Percentiles rank a stretch among this genome's conserved stretches.
phyloP scores from a whole-genome alignment of 2,113 vertebrate species.

The Helogale parvula region DNA sequence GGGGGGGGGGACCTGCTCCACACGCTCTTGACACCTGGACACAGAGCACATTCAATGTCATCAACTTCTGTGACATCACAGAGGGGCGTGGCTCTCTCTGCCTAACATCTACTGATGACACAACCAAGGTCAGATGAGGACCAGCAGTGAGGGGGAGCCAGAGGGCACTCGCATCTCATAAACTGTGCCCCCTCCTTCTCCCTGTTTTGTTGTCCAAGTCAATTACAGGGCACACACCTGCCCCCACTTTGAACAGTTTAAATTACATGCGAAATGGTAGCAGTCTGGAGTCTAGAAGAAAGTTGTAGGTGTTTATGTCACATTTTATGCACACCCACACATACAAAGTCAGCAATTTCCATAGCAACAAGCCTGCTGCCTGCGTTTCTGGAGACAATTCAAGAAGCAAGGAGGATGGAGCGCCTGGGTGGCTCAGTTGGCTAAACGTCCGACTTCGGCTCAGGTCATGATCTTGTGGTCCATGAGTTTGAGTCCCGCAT shows the following conservation, averaged over 20 bases:
- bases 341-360: slow-evolving; percentile 52
- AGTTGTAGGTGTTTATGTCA: slow-evolving; percentile 1
- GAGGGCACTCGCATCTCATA: background rate
- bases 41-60: rapidly evolving
- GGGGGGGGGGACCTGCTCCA: no score
- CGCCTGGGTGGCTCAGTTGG: no score
- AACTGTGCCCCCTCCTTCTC: background rate
- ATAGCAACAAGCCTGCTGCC: slow-evolving; percentile 73
- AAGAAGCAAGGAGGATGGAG: background rate
- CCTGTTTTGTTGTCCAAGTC: background rate
- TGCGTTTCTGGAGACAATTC: slow-evolving; percentile 44
- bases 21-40: background rate
- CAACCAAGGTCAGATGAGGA: background rate
- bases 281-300: background rate
- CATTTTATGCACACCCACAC: background rate
- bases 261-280: background rate
- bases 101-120: rapidly evolving
- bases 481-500: no score
- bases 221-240: background rate
- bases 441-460: no score
- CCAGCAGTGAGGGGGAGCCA: background rate
- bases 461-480: no score
- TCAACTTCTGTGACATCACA: rapidly evolving
- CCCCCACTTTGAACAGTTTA: background rate
- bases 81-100: background rate